Conservation (phyloP, 2,113 vertebrate genomes). For the Marmota monax region DNA sequence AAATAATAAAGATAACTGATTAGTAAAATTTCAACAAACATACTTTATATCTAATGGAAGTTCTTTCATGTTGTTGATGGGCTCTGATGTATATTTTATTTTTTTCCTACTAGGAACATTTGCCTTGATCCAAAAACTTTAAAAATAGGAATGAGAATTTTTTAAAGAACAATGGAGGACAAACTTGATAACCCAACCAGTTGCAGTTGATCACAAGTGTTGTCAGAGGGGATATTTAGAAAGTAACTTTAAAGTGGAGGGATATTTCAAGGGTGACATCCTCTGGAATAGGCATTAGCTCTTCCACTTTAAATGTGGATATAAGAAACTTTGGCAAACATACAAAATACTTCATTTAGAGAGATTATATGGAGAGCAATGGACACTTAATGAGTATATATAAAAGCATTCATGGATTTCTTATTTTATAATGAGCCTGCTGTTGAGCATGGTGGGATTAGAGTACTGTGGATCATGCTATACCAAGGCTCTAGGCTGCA, state of each 20-base stretch:
- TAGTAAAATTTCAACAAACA: not conserved
- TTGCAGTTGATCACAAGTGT: not conserved
- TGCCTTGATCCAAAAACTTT: not conserved
- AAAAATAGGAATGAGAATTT: not conserved
- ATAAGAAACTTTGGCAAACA: constrained; percentile 4
- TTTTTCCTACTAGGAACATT: not conserved
- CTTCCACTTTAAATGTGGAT: constrained; percentile 20
- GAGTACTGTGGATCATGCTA: not conserved
- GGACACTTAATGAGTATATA: not conserved
- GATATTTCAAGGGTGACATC: not conserved
- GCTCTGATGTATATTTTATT: not conserved
- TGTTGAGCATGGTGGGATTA: not conserved
- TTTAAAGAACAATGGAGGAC: not conserved
- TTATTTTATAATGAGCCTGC: not conserved
- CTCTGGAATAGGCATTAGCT: not conserved
- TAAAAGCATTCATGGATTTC: not conserved
- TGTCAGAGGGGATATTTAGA: constrained; percentile 6
- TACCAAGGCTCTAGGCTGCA: not conserved
- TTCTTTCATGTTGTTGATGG: not conserved
- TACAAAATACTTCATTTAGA: constrained; percentile 37
- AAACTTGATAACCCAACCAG: not conserved
- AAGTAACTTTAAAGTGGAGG: not conserved
- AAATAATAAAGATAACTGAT: not conserved
- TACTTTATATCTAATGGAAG: not conserved
- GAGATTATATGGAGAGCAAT: not conserved